Evolutionary conservation across 1,140 invertebrate species (phyloP).

Genomic region (Hyphantria cunea): DNA sequence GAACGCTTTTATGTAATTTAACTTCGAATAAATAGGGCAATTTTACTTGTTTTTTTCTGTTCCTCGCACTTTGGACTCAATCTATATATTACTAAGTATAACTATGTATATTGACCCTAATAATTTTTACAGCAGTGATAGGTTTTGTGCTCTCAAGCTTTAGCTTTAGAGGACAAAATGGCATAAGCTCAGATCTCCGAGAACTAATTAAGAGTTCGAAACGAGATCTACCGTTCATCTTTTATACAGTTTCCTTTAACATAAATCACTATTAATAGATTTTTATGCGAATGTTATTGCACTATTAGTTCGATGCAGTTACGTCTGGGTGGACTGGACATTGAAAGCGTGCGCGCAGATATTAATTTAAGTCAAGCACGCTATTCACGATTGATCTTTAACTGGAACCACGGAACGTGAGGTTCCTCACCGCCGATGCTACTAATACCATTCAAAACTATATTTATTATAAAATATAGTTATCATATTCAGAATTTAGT

Average conservation of each 20-base stretch:
- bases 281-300: conserved; percentile 16
- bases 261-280: conserved; percentile 11
- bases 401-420: conserved; percentile 20
- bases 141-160: too few species aligned
- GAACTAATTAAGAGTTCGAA: too few species aligned
- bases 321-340: conserved; percentile 18
- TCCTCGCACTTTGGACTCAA: too few species aligned
- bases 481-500: too few species aligned
- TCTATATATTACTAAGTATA: too few species aligned
- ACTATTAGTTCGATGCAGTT: conserved; percentile 16
- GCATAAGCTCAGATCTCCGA: background rate
- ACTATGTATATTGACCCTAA: too few species aligned
- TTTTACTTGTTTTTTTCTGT: too few species aligned
- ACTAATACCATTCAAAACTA: conserved; percentile 9
- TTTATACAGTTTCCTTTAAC: background rate
- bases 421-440: conserved; percentile 16
- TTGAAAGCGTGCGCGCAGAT: conserved; percentile 24
- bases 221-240: conserved; percentile 5
- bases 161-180: too few species aligned
- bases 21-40: too few species aligned
- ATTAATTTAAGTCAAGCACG: conserved; percentile 20
- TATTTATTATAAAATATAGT: too few species aligned
- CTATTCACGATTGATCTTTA: conserved; percentile 28
- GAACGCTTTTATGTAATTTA: too few species aligned
- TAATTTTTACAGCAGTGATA: too few species aligned